Evolutionary conservation across 2,888 invertebrate genomes (phyloP), one percentile per base, ranked within the genome.

Genomic region (Proisotoma minuta): DNA sequence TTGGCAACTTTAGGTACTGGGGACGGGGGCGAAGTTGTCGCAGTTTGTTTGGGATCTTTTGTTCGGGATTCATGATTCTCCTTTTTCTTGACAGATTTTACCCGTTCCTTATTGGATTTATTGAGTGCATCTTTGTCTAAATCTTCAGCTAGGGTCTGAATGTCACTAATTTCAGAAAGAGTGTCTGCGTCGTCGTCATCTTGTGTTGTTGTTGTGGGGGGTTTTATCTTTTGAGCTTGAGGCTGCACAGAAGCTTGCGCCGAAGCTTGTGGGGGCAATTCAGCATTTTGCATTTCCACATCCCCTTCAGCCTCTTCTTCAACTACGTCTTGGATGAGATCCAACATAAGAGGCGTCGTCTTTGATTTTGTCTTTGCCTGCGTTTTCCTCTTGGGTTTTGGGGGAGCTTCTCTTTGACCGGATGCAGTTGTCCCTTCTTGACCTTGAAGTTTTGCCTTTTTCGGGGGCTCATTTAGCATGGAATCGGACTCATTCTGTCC

Each of bases 241-340:
- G 8, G 4, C 18, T 3, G 4, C 3, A 3, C 4, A 20, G 39
- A n/a, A 8, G 18, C 3, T 4, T 3, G 3, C 3, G n/a, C 20
- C 23, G 4, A 39, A 2, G 10, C 22, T 4, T 18, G 4, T n/a
- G 5, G 5, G 10, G 43, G 43, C 10, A 12, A 5, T 5, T 5
- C 43, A 12, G 43, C 43, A 34, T 8, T 8, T 43, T 43, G 43
- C 56, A 43, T 43, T 3, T 43, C 47, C n/a, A 56, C 26, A 18
- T 56, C 56, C 43, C n/a, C 28, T 49, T 49, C 58, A 57, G 34
- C 28, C 52, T 72, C 69, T 73, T 75, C 79, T 76, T 84, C 86
- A 71, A 85, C 83, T 66, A 87, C 84, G 74, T 88, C 81, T 68
- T 89, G 87, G 69, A 87, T 80, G 71, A 89, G 87, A n/a, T 71